Evolutionary conservation across 2,888 invertebrate genomes (phyloP), one percentile per base, ranked within the genome.

Genomic region (Drosophila colorata): DNA sequence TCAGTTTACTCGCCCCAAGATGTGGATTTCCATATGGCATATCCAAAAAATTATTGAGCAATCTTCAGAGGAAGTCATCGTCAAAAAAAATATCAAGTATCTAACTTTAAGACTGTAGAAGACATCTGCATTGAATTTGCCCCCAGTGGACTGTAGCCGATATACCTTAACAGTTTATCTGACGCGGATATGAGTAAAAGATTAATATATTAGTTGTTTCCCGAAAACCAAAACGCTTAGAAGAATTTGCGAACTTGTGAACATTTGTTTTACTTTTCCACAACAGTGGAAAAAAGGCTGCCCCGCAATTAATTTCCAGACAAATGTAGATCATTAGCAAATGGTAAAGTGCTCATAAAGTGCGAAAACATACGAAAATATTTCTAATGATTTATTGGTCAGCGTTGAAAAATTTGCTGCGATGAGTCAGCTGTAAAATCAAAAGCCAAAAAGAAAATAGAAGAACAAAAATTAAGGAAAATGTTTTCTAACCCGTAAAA

Each of bases 371-470:
- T 18, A 56, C 13, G 9, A 35, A 38, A 61, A 65, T 52, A 20
- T 56, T 38, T 61, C 25, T 60, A 63, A 51, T 23, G 78, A 84
- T 65, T 73, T 67, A 76, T 72, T 43, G 44, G 33, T 25, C 23
- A 63, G 35, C 52, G 63, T 60, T 55, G 14, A 47, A 18, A 53
- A 64, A 55, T 43, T 59, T 18, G 9, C 43, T 11, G 57, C 33
- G 59, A 78, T 81, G 84, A 84, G 65, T 81, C 80, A 83, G 73
- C 75, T 63, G 64, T 61, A 53, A 69, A 64, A 49, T 33, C 57
- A 16, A n/a, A 28, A 47, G 43, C 33, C 51, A 57, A 58, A 48
- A 44, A 11, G 14, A 58, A 66, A 78, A 66, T 41, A 23, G 13
- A 43, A 33, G 14, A 38, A 57, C 51, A 35, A 20, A 33, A 25